phyloP scores from a whole-genome alignment of 2,797 vertebrate genomes.

The Alcedo quadribrachys region DNA sequence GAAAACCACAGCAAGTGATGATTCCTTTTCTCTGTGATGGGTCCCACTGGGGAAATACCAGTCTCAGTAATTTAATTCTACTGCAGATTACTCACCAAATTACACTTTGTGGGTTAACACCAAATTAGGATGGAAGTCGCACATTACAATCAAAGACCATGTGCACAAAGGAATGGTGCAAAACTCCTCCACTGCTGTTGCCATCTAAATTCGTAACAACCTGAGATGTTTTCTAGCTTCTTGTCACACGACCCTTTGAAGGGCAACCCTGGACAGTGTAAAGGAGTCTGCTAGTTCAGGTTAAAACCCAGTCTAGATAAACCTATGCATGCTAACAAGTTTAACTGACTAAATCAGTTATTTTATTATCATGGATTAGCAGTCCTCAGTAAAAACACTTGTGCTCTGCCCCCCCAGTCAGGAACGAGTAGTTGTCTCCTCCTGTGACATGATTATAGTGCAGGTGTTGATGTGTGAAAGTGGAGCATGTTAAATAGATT shows the following conservation, averaged over 20 bases:
- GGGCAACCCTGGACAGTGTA: not conserved
- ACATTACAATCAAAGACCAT: not conserved
- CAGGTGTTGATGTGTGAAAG: not conserved
- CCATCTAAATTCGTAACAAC: not conserved
- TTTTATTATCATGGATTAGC: not conserved
- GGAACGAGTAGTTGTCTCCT: not conserved
- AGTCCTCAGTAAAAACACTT: not conserved
- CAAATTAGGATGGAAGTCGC: not conserved
- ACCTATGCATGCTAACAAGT: not conserved
- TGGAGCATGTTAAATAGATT: not conserved
- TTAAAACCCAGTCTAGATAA: not conserved
- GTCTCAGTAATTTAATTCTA: not conserved
- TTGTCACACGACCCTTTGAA: not conserved
- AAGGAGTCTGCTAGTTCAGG: not conserved
- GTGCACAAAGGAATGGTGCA: not conserved
- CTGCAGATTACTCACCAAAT: not conserved
- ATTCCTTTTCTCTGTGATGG: not conserved
- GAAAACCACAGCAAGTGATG: fast-evolving
- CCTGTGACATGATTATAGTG: not conserved
- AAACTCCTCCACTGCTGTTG: not conserved
- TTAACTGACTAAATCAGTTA: not conserved
- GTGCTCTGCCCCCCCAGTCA: not conserved
- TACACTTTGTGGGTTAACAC: not conserved
- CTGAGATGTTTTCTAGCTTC: not conserved
- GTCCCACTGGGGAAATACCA: not conserved